Base-by-base conservation (phyloP, 2,113 vertebrate species). In the Zosterops hypoxanthus region DNA sequence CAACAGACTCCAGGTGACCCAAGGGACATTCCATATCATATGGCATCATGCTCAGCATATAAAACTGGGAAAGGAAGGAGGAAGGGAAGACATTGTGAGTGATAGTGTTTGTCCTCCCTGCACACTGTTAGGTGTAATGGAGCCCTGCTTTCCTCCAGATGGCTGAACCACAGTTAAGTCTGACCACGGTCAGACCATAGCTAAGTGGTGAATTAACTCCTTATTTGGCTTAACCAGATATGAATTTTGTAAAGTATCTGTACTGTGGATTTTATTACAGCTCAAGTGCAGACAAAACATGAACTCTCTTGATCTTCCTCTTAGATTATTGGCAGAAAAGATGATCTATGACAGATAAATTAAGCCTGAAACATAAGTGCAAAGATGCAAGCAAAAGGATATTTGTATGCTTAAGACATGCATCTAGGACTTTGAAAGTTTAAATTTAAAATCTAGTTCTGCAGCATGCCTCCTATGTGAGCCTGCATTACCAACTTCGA, bases 121-220 rank as follows among this genome's bases (percentile, higher is more conserved):
- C 14, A 18, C 50, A 72, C 42, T 2, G 1, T 18, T 29, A 29
- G 0, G 0, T 23, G 59, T 64, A 36, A 34, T 49, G 50, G 50
- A 72, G 18, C 6, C 31, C 50, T 65, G 34, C 14, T 50, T 21
- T 50, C 59, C 66, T 36, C 14, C 5, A 42, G 31, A 15, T 26
- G 13, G 17, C 13, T 80, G 66, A 64, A 56, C 39, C 39, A 39
- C 39, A 12, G 39, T 39, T 39, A 39, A 39, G 11, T 9, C 31
- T 49, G 17, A 26, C 17, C 14, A 5, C 1, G 0, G 29, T 28
- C 39, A 39, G 11, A 39, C 39, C 39, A 39, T 39, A 39, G 39
- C 39, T 47, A 31, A 56, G 25, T 12, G 9, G 34, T 31, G 18
- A 50, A 64, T 72, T 64, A 36, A 65, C 57, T 56, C 59, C 25